Percentiles rank a stretch among this genome's conserved stretches.
phyloP scores from a whole-genome alignment of 1,140 invertebrate genomes.

The Cydia fagiglandana region DNA sequence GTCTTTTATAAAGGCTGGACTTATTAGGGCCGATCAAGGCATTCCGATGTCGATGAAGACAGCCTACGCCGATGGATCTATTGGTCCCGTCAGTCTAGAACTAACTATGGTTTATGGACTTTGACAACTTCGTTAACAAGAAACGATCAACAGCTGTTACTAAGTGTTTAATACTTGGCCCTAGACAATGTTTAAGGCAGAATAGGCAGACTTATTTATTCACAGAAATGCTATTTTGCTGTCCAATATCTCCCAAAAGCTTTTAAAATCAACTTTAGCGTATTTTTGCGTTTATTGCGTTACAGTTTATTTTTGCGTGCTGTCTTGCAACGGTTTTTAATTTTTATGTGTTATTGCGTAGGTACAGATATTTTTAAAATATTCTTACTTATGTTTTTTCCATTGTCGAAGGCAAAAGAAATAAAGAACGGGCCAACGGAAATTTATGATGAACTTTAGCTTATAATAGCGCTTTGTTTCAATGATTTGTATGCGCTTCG shows the following conservation, averaged over 20 bases:
- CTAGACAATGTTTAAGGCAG: neutral
- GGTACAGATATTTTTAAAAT: neutral
- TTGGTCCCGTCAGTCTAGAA: neutral
- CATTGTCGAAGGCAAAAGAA: neutral
- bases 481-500: neutral
- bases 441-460: neutral
- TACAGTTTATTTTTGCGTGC: no score
- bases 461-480: conserved; percentile 1
- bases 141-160: neutral
- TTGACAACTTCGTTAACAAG: neutral
- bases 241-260: no score
- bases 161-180: neutral
- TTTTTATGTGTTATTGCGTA: no score
- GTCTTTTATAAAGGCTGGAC: neutral
- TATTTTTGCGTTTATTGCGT: no score
- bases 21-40: conserved; percentile 20
- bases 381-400: neutral
- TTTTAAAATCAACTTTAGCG: no score
- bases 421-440: no score
- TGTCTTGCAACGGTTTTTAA: no score
- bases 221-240: no score
- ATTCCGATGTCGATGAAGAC: conserved; percentile 22
- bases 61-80: conserved; percentile 19
- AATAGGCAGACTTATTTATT: neutral
- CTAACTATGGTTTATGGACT: conserved; percentile 1